A percentile compares a stretch with the other conserved stretches of the same genome.
Evolutionary conservation across 2,797 vertebrate species (phyloP).

Genomic region (Eremophila alpestris): DNA sequence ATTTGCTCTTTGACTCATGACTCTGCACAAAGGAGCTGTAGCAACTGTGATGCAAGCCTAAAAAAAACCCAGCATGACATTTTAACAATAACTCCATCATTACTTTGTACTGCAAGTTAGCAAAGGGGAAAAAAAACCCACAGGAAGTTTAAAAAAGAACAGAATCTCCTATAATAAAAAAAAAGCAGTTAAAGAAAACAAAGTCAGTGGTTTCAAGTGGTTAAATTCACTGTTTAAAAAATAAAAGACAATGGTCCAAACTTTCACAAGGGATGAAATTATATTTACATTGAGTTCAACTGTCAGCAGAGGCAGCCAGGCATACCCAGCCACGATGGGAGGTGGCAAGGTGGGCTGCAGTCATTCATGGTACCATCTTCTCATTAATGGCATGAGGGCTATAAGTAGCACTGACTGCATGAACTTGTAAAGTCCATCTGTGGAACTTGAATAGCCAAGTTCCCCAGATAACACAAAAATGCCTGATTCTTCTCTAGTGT

Average conservation of each 20-base stretch:
- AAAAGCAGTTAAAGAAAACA: neutral
- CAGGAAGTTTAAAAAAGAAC: neutral
- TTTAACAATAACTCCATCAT: neutral
- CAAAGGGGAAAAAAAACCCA: neutral
- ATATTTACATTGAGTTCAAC: neutral
- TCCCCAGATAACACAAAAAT: neutral
- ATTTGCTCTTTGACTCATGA: slow-evolving; percentile 83
- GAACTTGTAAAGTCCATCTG: neutral
- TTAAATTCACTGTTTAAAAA: neutral
- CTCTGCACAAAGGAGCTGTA: slow-evolving; percentile 85
- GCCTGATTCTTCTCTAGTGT: neutral
- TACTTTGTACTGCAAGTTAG: neutral
- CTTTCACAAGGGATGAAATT: neutral
- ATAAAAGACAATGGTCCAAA: neutral
- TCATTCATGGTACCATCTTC: neutral
- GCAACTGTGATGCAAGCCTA: slow-evolving; percentile 87
- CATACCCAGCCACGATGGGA: neutral
- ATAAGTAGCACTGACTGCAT: neutral
- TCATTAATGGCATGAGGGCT: neutral
- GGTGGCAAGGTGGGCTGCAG: neutral
- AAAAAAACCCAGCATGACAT: neutral
- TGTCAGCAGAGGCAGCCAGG: neutral
- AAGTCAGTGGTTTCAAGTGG: neutral
- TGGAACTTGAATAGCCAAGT: neutral
- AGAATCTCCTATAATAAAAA: neutral